Base-by-base conservation (phyloP, 2,888 invertebrate species). In the Bedellia somnulentella region DNA sequence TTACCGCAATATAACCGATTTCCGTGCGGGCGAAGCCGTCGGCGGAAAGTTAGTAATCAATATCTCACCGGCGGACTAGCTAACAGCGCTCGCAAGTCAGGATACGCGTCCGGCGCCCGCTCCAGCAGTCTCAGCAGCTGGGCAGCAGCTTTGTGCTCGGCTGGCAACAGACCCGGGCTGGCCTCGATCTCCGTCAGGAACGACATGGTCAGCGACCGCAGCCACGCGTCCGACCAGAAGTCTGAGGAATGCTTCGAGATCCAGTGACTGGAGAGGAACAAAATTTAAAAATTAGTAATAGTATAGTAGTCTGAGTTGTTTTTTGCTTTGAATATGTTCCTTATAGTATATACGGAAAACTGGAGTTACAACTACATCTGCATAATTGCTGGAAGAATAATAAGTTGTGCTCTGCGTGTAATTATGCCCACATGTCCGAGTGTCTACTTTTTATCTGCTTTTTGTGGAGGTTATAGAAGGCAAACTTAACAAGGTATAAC, bases 241-340 rank as follows among this genome's bases (percentile, higher is more conserved):
- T 93, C 92, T 61, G 90, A 89, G 1, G 89, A 85, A 55, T 93
- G 93, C 59, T 93, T 93, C 1, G 89, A 89, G 17, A 91, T 87
- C 94, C 94, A 94, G 55, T 93, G 93, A 36, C 92, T 81, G 40
- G 15, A 30, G 18, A 18, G 9, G 18, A 18, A 6, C 5, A 9
- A 18, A 27, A 30, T 10, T 6, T 28, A 3, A 10, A 15, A 16
- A 29, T 9, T 43, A 43, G 30, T 26, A 26, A 8, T 26, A 11
- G 2, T 25, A 37, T 4, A 23, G 16, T 23, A 14, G 14, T 10
- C 26, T 17, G 22, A 6, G 11, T 11, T 27, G 18, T 28, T 15
- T 34, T 26, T n/a, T 26, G 6, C 14, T 12, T 11, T 24, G 24
- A 13, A 25, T n/a, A 25, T 25, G n/a, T n/a, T n/a, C n/a, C n/a